Conservation (phyloP, 2,888 invertebrate genomes). For the Lepidocyrtinus sp. region DNA sequence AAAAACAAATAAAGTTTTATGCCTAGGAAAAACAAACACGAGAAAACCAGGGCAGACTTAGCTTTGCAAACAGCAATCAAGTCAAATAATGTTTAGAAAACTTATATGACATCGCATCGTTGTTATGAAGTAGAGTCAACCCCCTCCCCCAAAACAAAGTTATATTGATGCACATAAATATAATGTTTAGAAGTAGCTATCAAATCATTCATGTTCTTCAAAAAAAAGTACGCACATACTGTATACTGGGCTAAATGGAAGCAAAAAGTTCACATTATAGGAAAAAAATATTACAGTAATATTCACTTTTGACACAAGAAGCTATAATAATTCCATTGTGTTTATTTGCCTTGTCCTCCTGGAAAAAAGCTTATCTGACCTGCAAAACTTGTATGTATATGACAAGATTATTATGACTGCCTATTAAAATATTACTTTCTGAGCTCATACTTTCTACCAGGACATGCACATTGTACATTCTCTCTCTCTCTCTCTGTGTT, state of each 20-base stretch:
- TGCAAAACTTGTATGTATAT: background rate
- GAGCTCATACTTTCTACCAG: too few relatives aligned
- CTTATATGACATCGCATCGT: conserved; percentile 1
- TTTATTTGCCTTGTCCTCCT: conserved; percentile 6
- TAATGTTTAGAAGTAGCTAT: too few relatives aligned
- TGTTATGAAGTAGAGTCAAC: conserved; percentile 1
- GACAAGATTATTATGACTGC: background rate
- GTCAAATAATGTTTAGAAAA: background rate
- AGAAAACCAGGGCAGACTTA: conserved; percentile 4
- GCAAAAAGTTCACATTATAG: too few relatives aligned
- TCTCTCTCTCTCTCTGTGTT: background rate
- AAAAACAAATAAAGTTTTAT: background rate
- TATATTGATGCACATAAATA: too few relatives aligned
- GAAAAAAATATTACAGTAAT: background rate
- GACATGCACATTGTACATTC: too few relatives aligned
- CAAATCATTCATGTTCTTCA: too few relatives aligned
- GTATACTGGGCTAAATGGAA: too few relatives aligned
- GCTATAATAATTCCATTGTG: background rate
- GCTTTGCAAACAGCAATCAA: conserved; percentile 13
- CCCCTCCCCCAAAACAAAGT: background rate
- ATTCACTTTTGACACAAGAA: conserved; percentile 11
- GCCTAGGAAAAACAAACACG: background rate
- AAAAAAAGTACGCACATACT: too few relatives aligned
- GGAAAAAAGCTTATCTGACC: background rate
- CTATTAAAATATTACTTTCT: too few relatives aligned